phyloP scores from a whole-genome alignment of 2,113 vertebrate genomes.

The Regulus satrapa region DNA sequence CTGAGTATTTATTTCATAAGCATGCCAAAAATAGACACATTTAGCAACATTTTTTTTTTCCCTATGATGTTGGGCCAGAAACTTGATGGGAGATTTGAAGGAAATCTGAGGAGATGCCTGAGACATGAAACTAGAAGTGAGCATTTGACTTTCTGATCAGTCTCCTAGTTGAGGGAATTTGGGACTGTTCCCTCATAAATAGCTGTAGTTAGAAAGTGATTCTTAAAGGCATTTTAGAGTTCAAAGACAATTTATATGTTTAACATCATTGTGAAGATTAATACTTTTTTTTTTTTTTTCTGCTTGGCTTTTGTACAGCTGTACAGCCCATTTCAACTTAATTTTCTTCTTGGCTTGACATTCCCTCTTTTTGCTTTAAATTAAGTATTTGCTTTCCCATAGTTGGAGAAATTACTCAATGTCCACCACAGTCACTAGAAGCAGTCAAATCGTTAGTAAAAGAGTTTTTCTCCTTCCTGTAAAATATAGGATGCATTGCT shows the following conservation, averaged over 20 bases:
- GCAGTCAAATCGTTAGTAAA: neutral
- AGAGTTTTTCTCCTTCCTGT: neutral
- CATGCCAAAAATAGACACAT: neutral
- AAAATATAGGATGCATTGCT: neutral
- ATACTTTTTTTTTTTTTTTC: neutral
- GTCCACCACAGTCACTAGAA: neutral
- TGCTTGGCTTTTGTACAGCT: neutral
- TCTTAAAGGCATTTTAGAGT: neutral
- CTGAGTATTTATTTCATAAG: neutral
- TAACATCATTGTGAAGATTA: neutral
- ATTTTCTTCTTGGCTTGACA: neutral
- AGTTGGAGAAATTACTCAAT: neutral
- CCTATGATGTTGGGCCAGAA: neutral
- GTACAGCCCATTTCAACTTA: neutral
- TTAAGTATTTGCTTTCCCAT: neutral
- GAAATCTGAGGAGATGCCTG: neutral
- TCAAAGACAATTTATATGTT: neutral
- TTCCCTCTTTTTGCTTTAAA: neutral
- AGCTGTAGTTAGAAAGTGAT: neutral
- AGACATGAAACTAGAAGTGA: neutral
- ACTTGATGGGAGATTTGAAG: neutral
- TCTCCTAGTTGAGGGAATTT: neutral
- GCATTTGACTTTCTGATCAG: neutral
- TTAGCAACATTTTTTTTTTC: neutral
- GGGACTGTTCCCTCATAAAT: neutral